Evolutionary conservation across 2,113 vertebrate species (phyloP), one percentile per base, ranked within the genome.

Genomic region (Melospiza georgiana): DNA sequence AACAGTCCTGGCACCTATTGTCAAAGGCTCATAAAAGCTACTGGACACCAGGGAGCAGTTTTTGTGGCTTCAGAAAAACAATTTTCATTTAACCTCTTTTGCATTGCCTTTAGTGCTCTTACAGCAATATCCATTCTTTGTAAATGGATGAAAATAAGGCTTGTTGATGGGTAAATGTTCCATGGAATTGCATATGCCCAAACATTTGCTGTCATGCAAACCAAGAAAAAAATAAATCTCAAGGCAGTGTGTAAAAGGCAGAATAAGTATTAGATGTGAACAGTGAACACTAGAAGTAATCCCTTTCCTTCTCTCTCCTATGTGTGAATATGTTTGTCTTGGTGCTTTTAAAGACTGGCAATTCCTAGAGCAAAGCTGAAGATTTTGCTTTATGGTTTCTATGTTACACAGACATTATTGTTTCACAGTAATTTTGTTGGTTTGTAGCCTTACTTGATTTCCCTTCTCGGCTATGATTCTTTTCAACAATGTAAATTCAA

Each of bases 131-230:
- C n/a, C 27, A 22, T 92, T 85, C 86, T 87, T 72, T 93, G 7
- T 75, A 94, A 95, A 95, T 61, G 25, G 54, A 75, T 87, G 87
- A 87, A 96, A 97, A 95, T 89, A 82, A 94, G 46, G 35, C 37
- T 92, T 80, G 22, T 21, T 57, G 62, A 76, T 92, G 35, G 55
- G 30, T 89, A 76, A 94, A 94, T 41, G 19, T 88, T 62, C 71
- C 74, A 66, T 46, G 22, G 84, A 76, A 90, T 28, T 84, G 35
- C 5, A 8, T 55, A 66, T 49, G 44, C 33, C 49, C 21, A 78
- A 91, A 67, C 1, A 2, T 20, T 89, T 80, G 27, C 46, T 87
- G 13, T 89, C 15, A 23, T 80, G 63, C 13, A 61, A 91, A 93
- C 59, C 31, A 37, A 87, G 41, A 48, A 75, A 58, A 65, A 51